Evolutionary conservation across 1,140 invertebrate species (phyloP), one percentile per base, ranked within the genome.

Genomic region (Aphaenogaster ashmeadi): DNA sequence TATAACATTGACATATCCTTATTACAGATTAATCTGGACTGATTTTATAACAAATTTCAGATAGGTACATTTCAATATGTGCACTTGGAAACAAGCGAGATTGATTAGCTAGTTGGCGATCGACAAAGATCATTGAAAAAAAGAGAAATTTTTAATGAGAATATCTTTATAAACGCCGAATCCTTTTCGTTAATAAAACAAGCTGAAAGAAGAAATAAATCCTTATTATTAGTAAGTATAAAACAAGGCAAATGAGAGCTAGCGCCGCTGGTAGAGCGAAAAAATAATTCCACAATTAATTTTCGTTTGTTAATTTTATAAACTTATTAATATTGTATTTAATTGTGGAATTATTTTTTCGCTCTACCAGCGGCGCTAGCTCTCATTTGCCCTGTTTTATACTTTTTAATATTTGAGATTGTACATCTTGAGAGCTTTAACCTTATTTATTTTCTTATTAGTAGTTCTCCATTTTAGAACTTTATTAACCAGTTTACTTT

Each of bases 81-180:
- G n/a, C 15, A 13, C 27, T 27, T 21, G 21, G 15, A 1, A 69
- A 47, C 7, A 9, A 69, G n/a, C 21, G 0, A 72, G 8, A 5
- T 0, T 36, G 15, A 11, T 52, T 50, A 7, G 89, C 90, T 33
- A 15, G 6, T 36, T 18, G 5, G 27, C 27, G 27, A 15, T 15
- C 18, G 7, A 36, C 21, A 9, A 58, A 58, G 11, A 58, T 15
- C 3, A 36, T 6, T 13, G 13, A 58, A 7, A 27, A 11, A 1
- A 33, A 0, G 93, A 89, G 77, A 96, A 96, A 78, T 96, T 94
- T 87, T 95, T 96, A 0, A 96, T 95, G 9, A 96, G 47, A 1
- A 96, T 86, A 4, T 93, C 83, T 95, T 96, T 13, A 96, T 94
- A 2, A 96, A 21, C 6, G 96, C 93, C 0, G 94, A 92, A 86